A percentile compares a stretch with the other conserved stretches of the same genome.
phyloP scores from a whole-genome alignment of 2,113 vertebrate species.

The Bothrops jararaca region DNA sequence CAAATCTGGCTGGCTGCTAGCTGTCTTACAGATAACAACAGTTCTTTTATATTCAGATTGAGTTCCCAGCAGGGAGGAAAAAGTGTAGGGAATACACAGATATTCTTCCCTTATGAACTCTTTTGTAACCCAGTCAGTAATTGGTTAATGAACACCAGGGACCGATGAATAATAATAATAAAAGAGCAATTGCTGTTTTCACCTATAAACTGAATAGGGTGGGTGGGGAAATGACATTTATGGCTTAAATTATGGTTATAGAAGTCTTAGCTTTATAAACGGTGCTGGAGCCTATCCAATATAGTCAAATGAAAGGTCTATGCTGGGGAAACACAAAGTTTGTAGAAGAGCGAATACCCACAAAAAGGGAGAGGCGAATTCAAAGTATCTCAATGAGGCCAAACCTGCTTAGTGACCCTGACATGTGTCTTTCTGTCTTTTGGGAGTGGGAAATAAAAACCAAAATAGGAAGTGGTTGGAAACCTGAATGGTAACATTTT shows the following conservation, averaged over 20 bases:
- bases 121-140: not conserved
- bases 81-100: not conserved
- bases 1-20: not conserved
- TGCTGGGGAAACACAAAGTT: not conserved
- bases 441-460: not conserved
- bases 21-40: not conserved
- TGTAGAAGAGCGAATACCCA: not conserved
- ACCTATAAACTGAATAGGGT: not conserved
- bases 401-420: not conserved
- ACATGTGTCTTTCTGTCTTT: not conserved
- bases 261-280: not conserved
- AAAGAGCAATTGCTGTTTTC: not conserved
- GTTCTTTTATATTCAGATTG: conserved; percentile 5
- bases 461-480: not conserved
- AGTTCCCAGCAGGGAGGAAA: not conserved
- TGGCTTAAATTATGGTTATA: not conserved
- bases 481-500: not conserved
- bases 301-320: not conserved
- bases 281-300: not conserved
- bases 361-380: not conserved
- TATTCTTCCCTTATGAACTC: not conserved
- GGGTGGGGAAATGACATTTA: not conserved
- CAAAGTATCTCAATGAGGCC: not conserved
- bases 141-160: not conserved
- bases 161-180: not conserved